These are phyloP conservation scores for Anaspis maculata DNA, from an alignment of 2,888 invertebrate species.

Conservation along the genomic window DNA sequence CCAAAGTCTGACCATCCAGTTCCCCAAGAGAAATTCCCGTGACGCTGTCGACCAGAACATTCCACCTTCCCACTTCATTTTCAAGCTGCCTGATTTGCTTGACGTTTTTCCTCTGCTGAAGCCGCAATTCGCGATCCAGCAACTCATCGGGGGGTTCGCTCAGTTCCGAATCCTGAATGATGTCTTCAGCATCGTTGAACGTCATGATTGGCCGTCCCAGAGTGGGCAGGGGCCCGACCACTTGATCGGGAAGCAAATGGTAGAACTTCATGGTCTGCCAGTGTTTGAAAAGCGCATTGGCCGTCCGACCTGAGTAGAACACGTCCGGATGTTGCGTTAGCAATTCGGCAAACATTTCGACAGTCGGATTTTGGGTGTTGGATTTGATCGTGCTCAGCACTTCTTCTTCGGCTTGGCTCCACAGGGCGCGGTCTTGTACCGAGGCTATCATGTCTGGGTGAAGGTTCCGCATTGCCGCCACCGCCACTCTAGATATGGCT, in stretches of 20 bases:
- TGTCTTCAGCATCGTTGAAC: constrained; percentile 90
- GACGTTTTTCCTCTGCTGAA: constrained; percentile 51
- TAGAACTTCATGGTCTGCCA: constrained; percentile 93
- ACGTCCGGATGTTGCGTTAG: constrained; percentile 73
- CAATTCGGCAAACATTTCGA: constrained; percentile 78
- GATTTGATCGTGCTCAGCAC: constrained; percentile 73
- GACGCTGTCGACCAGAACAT: constrained; percentile 85
- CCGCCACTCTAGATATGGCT: constrained; percentile 84
- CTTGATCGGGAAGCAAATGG: constrained; percentile 83
- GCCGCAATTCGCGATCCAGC: constrained; percentile 68
- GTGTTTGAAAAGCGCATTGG: constrained; percentile 76
- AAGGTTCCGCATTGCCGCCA: constrained; percentile 87
- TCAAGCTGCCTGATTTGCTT: constrained; percentile 79
- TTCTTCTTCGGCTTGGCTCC: constrained; percentile 84
- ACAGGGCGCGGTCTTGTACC: constrained; percentile 82
- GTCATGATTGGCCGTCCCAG: constrained; percentile 47
- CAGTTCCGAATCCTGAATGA: constrained; percentile 75
- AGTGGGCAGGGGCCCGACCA: constrained; percentile 45
- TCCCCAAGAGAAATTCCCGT: constrained; percentile 77
- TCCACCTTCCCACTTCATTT: constrained; percentile 80
- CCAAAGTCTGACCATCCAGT: constrained; percentile 88
- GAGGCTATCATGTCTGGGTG: constrained; percentile 84
- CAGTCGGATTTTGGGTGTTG: constrained; percentile 64
- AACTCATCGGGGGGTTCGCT: constrained; percentile 74
- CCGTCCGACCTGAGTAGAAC: constrained; percentile 82